phyloP scores from a whole-genome alignment of 2,797 vertebrate genomes.

The Syngnathus acus region DNA sequence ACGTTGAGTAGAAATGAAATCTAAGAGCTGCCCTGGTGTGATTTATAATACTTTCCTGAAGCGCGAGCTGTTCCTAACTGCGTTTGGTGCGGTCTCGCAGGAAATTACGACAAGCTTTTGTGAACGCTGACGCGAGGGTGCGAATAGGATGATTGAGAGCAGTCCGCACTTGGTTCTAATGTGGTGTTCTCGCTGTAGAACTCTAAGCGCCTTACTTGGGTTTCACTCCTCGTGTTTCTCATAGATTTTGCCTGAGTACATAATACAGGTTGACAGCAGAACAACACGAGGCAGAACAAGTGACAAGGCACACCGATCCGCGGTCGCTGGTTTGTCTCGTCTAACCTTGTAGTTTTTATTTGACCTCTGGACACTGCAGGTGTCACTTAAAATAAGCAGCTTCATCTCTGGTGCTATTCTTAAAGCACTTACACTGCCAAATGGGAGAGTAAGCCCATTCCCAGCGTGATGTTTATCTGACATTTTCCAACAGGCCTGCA shows the following conservation, averaged over 20 bases:
- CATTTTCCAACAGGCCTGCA: constrained; percentile 54
- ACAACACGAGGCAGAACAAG: constrained; percentile 26
- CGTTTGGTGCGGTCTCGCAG: constrained; percentile 45
- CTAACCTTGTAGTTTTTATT: constrained; percentile 42
- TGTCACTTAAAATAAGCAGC: constrained; percentile 61
- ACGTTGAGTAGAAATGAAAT: constrained; percentile 54
- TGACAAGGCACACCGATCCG: constrained; percentile 24
- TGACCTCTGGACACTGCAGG: constrained; percentile 54
- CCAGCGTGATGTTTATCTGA: constrained; percentile 65
- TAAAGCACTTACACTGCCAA: constrained; percentile 53
- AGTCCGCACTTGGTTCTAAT: constrained; percentile 18
- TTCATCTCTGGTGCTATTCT: constrained; percentile 53
- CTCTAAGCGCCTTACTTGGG: constrained; percentile 18
- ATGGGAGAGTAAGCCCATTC: constrained; percentile 46
- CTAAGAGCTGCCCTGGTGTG: constrained; percentile 41
- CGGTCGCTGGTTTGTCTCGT: constrained; percentile 18
- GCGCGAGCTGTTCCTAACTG: constrained; percentile 31
- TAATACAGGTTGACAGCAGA: constrained; percentile 37
- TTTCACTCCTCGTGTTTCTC: constrained; percentile 25
- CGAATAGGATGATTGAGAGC: constrained; percentile 30
- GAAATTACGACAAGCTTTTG: constrained; percentile 52
- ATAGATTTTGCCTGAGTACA: constrained; percentile 19
- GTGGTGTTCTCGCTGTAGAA: constrained; percentile 15
- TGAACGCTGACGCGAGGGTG: constrained; percentile 39
- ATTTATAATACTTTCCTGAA: constrained; percentile 43